A percentile compares a stretch with the other conserved stretches of the same genome.
Evolutionary conservation across 2,113 vertebrate species (phyloP).

Genomic region (Pangasianodon gigas): DNA sequence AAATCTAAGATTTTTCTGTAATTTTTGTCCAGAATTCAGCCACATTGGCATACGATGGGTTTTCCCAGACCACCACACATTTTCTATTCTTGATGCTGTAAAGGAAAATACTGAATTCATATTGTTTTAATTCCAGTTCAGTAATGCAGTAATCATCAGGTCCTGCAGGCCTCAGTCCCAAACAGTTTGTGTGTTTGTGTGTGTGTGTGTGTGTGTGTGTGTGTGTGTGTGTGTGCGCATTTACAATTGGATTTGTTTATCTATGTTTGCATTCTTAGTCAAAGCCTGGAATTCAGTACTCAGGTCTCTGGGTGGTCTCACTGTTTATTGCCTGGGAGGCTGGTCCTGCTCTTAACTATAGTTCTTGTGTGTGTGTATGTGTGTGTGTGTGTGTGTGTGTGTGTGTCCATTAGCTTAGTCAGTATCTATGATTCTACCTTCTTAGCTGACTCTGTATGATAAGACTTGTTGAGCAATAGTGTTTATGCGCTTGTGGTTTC

Average conservation of each 20-base stretch:
- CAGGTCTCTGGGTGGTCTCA: conserved; percentile 22
- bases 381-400: not conserved
- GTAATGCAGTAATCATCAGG: not conserved
- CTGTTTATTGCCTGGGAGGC: conserved; percentile 18
- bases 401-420: not conserved
- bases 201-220: not conserved
- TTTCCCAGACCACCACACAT: not conserved
- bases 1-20: not conserved
- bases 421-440: conserved; percentile 8
- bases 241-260: conserved; percentile 11
- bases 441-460: not conserved
- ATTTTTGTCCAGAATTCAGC: not conserved
- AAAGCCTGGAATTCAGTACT: conserved; percentile 13
- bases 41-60: not conserved
- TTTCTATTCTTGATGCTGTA: not conserved
- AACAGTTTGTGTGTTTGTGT: not conserved
- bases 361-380: not conserved
- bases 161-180: not conserved
- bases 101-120: not conserved
- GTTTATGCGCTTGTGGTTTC: not conserved
- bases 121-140: not conserved
- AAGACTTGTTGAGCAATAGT: conserved; percentile 1
- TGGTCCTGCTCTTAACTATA: conserved; percentile 1
- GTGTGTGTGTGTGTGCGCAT: not conserved
- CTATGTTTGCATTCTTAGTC: conserved; percentile 18